phyloP scores from a whole-genome alignment of 2,888 invertebrate species.

The Tetramorium bicarinatum region DNA sequence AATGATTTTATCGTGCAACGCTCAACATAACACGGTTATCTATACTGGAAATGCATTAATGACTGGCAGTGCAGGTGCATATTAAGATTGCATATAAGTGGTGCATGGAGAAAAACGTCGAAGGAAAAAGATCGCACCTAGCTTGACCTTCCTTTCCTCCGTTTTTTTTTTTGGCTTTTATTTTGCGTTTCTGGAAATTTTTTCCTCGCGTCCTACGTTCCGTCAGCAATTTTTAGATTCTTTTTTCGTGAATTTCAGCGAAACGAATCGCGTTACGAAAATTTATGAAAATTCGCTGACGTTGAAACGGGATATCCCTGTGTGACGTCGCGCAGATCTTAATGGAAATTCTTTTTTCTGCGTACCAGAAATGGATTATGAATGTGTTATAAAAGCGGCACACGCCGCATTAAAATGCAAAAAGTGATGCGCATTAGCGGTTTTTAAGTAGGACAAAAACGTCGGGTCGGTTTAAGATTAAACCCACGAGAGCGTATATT shows the following conservation, averaged over 20 bases:
- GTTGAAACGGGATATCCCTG: neutral
- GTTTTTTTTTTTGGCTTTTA: neutral
- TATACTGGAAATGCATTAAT: slow-evolving; percentile 33
- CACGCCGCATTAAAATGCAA: slow-evolving; percentile 21
- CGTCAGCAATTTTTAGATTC: slow-evolving; percentile 23
- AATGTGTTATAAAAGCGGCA: slow-evolving; percentile 30
- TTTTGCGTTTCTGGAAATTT: neutral
- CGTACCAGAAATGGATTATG: slow-evolving; percentile 19
- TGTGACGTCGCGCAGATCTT: slow-evolving; percentile 15
- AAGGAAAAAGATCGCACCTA: neutral
- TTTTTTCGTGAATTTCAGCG: slow-evolving; percentile 13
- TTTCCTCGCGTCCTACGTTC: neutral
- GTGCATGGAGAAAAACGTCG: slow-evolving; percentile 16
- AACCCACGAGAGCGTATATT: slow-evolving; percentile 30
- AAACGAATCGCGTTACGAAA: slow-evolving; percentile 28
- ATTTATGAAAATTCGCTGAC: slow-evolving; percentile 26
- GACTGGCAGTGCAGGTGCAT: slow-evolving; percentile 17
- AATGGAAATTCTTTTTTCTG: slow-evolving; percentile 15
- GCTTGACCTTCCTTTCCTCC: neutral
- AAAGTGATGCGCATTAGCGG: slow-evolving; percentile 17
- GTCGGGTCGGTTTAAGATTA: slow-evolving; percentile 15
- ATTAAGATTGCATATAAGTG: slow-evolving; percentile 35
- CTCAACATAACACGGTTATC: slow-evolving; percentile 29
- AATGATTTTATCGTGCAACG: slow-evolving; percentile 45
- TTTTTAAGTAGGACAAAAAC: slow-evolving; percentile 37